Evolutionary conservation across 2,113 vertebrate species (phyloP), one percentile per base, ranked within the genome.

Genomic region (Galbula dea): DNA sequence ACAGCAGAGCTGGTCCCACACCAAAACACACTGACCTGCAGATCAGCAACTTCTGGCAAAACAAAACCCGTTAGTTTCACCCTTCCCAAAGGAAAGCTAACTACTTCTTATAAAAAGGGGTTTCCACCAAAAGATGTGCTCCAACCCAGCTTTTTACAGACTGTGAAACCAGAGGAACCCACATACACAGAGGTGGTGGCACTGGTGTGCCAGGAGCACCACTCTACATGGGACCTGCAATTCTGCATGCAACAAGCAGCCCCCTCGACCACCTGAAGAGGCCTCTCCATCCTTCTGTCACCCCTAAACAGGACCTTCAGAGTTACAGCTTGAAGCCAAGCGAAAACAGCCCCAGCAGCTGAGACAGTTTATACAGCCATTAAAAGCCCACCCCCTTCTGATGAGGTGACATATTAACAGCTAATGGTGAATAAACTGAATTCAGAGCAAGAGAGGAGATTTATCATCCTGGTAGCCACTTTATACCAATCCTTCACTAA

Each of bases 1-100:
- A 30, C 14, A 37, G 6, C 0, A 0, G 22, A 21, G n/a, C 37
- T 48, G 71, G 26, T 82, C 76, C 54, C 0, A 0, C 71, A 16
- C 27, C 0, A 1, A 24, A 77, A 83, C 4, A 5, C 2, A 0
- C 24, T 22, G n/a, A 32, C 43, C 41, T 41, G 21, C 26, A 5
- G 18, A 49, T 3, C 23, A 27, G 48, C 51, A 54, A 48, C 32
- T 9, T n/a, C 2, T 13, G 12, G 32, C 46, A 84, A 71, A 84
- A 37, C 26, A 37, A 43, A 71, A 34, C 22, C 5, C 9, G 22
- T 14, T 4, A 1, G 9, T 49, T 48, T 61, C n/a, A 22, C 24
- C 32, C 1, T 16, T 75, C 27, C 57, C 6, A 1, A 63, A 75
- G 23, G 34, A 59, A 51, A 75, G 21, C 7, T 9, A 26, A 46